Evolutionary conservation across 2,113 vertebrate species (phyloP).

Genomic region (Terrapene triunguis): DNA sequence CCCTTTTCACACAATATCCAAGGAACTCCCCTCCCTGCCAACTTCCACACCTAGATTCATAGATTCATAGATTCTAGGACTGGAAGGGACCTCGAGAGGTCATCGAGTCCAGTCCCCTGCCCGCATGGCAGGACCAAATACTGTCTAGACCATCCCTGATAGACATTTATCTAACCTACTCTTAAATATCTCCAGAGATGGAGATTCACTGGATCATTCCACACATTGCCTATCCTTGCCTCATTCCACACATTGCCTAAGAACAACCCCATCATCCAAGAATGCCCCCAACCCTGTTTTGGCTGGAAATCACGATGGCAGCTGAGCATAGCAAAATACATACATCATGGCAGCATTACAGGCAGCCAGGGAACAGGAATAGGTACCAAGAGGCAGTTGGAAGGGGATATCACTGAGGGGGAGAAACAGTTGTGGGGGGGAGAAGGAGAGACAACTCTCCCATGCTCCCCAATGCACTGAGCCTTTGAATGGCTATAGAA

Average conservation of each 20-base stretch:
- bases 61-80: no score
- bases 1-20: background rate
- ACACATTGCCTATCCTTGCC: background rate
- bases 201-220: no score
- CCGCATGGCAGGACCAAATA: no score
- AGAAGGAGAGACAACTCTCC: fast-evolving
- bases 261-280: background rate
- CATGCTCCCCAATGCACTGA: constrained; percentile 17
- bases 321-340: background rate
- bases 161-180: no score
- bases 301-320: background rate
- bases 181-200: no score
- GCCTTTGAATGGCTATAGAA: constrained; percentile 49
- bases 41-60: background rate
- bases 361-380: background rate
- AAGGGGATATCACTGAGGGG: background rate
- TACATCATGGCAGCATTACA: background rate
- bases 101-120: no score
- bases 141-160: no score
- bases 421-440: background rate
- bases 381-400: background rate
- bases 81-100: no score
- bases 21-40: background rate
- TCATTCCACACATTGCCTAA: fast-evolving
- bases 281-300: background rate